phyloP scores from a whole-genome alignment of 2,797 vertebrate species.

The Cyclopterus lumpus region DNA sequence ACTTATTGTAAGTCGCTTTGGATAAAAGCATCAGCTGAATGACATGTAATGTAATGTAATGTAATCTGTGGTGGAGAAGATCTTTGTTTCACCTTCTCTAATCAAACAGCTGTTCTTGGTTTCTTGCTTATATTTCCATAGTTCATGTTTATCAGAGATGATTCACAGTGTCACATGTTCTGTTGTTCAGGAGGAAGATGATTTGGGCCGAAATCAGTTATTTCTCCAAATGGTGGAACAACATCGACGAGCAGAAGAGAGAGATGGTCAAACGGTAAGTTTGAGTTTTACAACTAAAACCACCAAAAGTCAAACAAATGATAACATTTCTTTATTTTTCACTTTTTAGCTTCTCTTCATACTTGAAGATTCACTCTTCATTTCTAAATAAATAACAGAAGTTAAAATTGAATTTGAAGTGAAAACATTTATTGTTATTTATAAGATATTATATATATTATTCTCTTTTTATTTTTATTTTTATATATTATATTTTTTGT shows the following conservation, averaged over 20 bases:
- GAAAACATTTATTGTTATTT: no score
- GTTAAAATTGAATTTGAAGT: no score
- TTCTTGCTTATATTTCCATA: not conserved
- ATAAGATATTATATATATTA: no score
- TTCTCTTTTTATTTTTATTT: not conserved
- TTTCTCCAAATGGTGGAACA: constrained; percentile 94
- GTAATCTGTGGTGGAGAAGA: no score
- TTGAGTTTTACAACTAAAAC: no score
- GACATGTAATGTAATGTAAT: no score
- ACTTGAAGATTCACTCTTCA: no score
- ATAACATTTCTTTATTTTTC: not conserved
- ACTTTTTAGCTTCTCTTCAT: no score
- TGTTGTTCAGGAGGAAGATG: constrained; percentile 84
- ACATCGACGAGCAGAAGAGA: constrained; percentile 88
- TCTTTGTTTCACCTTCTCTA: no score
- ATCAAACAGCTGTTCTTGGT: not conserved
- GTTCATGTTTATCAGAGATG: not conserved
- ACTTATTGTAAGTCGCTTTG: no score
- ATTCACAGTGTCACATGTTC: not conserved
- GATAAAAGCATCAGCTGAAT: no score
- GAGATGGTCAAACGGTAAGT: constrained; percentile 88
- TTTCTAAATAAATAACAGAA: no score
- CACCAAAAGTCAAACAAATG: not conserved
- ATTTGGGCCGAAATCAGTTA: constrained; percentile 95
- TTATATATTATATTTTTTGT: not conserved